Evolutionary conservation across 1,140 invertebrate genomes (phyloP).

Genomic region (Oreohelix idahoensis): DNA sequence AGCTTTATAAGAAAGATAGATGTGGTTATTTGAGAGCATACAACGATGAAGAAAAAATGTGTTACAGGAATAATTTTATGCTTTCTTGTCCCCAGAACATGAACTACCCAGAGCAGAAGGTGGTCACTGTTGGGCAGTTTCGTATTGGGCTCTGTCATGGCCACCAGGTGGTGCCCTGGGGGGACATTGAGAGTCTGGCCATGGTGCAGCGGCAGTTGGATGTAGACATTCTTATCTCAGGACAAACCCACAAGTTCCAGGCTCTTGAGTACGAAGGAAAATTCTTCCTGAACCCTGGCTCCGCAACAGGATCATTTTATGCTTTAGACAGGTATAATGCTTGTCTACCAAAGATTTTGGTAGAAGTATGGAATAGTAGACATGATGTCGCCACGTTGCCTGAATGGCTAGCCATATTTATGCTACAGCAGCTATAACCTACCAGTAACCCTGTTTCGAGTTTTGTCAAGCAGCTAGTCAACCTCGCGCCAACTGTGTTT

Average conservation of each 20-base stretch:
- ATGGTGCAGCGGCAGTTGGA: conserved; percentile 96
- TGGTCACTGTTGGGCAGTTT: conserved; percentile 98
- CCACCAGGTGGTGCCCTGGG: conserved; percentile 96
- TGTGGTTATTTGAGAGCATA: too few relatives aligned
- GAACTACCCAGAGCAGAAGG: conserved; percentile 97
- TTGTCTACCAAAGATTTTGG: too few relatives aligned
- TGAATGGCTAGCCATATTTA: too few relatives aligned
- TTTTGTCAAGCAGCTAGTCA: too few relatives aligned
- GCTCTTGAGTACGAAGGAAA: conserved; percentile 99
- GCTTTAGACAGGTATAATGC: conserved; percentile 90
- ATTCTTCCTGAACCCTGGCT: conserved; percentile 99
- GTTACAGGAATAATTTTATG: too few relatives aligned
- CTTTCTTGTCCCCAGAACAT: conserved; percentile 79
- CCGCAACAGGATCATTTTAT: conserved; percentile 97
- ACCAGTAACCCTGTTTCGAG: too few relatives aligned
- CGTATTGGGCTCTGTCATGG: conserved; percentile 98
- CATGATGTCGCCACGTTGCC: too few relatives aligned
- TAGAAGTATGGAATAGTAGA: too few relatives aligned
- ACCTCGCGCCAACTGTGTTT: too few relatives aligned
- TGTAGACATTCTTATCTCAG: conserved; percentile 98
- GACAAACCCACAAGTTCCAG: conserved; percentile 98
- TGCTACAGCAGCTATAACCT: too few relatives aligned
- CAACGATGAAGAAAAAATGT: too few relatives aligned
- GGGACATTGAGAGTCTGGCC: conserved; percentile 92
- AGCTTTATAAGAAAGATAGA: too few relatives aligned